Conservation (phyloP, 2,888 invertebrate genomes). For the Laothoe populi region DNA sequence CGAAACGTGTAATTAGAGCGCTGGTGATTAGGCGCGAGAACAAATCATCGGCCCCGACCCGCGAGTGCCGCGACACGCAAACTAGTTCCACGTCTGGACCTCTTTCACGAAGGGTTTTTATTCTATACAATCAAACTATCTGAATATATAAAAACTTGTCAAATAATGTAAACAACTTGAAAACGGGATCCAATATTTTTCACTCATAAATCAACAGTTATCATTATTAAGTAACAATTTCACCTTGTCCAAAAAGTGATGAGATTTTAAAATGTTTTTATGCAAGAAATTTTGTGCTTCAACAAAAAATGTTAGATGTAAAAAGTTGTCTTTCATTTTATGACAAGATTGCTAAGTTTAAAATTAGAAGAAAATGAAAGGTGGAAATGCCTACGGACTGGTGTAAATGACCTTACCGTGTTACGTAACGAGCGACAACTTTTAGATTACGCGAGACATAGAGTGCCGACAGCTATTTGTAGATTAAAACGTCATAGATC, state of each 20-base stretch:
- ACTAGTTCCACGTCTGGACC: constrained; percentile 57
- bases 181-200: constrained; percentile 36
- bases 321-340: constrained; percentile 18
- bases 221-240: constrained; percentile 40
- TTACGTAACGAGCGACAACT: constrained; percentile 29
- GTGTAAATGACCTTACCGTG: constrained; percentile 21
- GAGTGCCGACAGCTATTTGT: background rate
- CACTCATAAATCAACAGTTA: constrained; percentile 38
- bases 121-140: constrained; percentile 36
- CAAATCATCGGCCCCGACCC: constrained; percentile 54
- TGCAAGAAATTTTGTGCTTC: background rate
- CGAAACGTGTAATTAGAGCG: constrained; percentile 56
- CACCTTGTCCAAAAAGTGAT: constrained; percentile 17
- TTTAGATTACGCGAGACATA: constrained; percentile 15
- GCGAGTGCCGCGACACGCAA: constrained; percentile 54
- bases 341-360: constrained; percentile 20
- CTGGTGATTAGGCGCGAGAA: constrained; percentile 63
- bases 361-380: constrained; percentile 24
- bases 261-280: constrained; percentile 20
- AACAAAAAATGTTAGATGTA: background rate
- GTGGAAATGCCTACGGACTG: constrained; percentile 16
- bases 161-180: constrained; percentile 43
- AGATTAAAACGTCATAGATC: constrained; percentile 8
- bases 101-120: constrained; percentile 55
- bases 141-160: constrained; percentile 37